phyloP scores from a whole-genome alignment of 2,888 invertebrate genomes.

The Drosophila testacea region DNA sequence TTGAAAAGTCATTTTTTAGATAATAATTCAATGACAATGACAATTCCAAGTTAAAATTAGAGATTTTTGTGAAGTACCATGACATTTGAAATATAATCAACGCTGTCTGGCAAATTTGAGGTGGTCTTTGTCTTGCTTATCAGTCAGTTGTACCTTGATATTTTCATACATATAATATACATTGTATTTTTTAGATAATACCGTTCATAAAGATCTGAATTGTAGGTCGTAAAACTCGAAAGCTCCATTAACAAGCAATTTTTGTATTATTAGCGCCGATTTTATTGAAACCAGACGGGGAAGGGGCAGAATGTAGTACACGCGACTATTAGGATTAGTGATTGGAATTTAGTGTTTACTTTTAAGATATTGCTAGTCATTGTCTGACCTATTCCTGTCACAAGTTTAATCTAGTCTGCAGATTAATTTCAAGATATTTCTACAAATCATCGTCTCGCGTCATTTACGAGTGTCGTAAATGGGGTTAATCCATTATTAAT shows the following conservation, averaged over 20 bases:
- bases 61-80: constrained; percentile 21
- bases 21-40: constrained; percentile 5
- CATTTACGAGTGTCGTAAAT: constrained; percentile 4
- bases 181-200: constrained; percentile 23
- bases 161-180: constrained; percentile 6
- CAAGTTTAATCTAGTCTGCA: constrained; percentile 11
- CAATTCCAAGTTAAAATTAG: constrained; percentile 13
- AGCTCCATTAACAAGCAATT: constrained; percentile 66
- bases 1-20: constrained; percentile 8
- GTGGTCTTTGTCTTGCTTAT: constrained; percentile 38
- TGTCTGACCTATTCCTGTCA: constrained; percentile 7
- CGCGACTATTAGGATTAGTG: neutral
- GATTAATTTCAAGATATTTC: constrained; percentile 15
- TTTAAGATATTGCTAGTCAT: constrained; percentile 11
- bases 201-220: constrained; percentile 47
- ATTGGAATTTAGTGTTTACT: constrained; percentile 11
- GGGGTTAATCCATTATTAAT: constrained; percentile 4
- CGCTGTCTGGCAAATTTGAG: constrained; percentile 8
- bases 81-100: constrained; percentile 22
- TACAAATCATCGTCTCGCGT: constrained; percentile 19
- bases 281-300: neutral
- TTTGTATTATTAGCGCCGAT: constrained; percentile 67
- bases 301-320: neutral
- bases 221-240: constrained; percentile 37
- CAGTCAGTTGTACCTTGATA: constrained; percentile 7